These are phyloP conservation scores for Mythimna lalbum DNA, from an alignment of 2,888 invertebrate genomes.

Conservation along the genomic window DNA sequence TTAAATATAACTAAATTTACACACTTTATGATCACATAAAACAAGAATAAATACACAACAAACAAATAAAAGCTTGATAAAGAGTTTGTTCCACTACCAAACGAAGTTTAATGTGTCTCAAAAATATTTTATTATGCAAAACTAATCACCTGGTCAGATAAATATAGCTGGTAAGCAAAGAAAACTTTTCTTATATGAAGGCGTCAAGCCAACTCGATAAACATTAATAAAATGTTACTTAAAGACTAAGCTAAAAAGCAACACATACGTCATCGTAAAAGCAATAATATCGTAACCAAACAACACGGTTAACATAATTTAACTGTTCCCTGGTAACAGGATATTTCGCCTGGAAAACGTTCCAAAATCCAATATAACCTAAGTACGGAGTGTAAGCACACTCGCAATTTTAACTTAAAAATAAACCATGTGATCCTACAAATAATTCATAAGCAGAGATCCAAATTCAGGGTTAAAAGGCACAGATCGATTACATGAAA, in stretches of 20 bases:
- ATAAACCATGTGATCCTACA: conserved; percentile 67
- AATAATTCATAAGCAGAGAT: conserved; percentile 74
- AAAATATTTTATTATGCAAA: conserved; percentile 49
- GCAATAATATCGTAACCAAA: conserved; percentile 42
- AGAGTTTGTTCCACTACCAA: conserved; percentile 56
- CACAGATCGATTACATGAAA: conserved; percentile 61
- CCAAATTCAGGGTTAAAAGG: conserved; percentile 69
- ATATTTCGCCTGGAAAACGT: conserved; percentile 29
- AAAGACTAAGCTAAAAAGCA: conserved; percentile 45
- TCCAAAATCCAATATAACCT: conserved; percentile 25
- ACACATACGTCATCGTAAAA: conserved; percentile 36
- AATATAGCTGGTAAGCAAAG: conserved; percentile 48
- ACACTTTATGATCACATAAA: conserved; percentile 68
- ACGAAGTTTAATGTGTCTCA: conserved; percentile 35
- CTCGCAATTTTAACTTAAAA: conserved; percentile 56
- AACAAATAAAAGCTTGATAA: conserved; percentile 59
- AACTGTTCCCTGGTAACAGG: conserved; percentile 41
- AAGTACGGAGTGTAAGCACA: conserved; percentile 39
- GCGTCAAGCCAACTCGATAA: conserved; percentile 34
- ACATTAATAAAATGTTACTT: conserved; percentile 30
- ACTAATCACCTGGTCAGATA: conserved; percentile 28
- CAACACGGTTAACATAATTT: conserved; percentile 25
- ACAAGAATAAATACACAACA: conserved; percentile 60
- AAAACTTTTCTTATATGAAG: conserved; percentile 23
- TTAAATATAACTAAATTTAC: conserved; percentile 71